These are phyloP conservation scores for Tiaroga cobitis DNA, from an alignment of 2,797 vertebrate species.

Conservation along the genomic window DNA sequence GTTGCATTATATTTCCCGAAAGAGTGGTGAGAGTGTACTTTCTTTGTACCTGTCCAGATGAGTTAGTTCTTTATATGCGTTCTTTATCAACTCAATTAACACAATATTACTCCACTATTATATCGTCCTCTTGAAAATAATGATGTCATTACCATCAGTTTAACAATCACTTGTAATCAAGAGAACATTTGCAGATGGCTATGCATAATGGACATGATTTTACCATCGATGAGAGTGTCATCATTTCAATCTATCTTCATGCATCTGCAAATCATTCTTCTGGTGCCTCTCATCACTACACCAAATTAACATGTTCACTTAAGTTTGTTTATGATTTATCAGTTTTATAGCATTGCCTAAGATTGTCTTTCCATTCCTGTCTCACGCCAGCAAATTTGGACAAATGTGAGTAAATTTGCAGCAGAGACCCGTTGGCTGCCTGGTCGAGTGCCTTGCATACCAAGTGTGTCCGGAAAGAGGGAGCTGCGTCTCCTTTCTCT, in stretches of 20 bases:
- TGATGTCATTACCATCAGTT: constrained; percentile 40
- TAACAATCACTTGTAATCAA: constrained; percentile 48
- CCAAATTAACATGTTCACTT: constrained; percentile 56
- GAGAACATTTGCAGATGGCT: constrained; percentile 45
- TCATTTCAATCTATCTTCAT: constrained; percentile 44
- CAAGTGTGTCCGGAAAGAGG: constrained; percentile 73
- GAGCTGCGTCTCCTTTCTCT: constrained; percentile 35
- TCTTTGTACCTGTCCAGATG: constrained; percentile 15
- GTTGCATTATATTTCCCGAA: neutral
- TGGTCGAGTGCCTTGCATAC: constrained; percentile 71
- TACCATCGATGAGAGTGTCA: constrained; percentile 19
- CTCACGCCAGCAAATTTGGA: constrained; percentile 70
- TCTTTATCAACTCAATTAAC: constrained; percentile 47
- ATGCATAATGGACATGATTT: constrained; percentile 37
- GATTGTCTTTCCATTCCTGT: constrained; percentile 27
- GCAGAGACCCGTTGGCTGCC: constrained; percentile 68
- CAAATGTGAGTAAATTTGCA: constrained; percentile 72
- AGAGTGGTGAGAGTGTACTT: neutral
- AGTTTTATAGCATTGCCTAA: constrained; percentile 28
- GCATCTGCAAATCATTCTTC: constrained; percentile 34
- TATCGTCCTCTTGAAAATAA: constrained; percentile 36
- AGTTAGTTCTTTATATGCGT: constrained; percentile 17
- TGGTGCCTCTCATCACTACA: constrained; percentile 34
- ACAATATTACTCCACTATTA: constrained; percentile 30
- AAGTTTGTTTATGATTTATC: constrained; percentile 58